Conservation (phyloP, 2,888 invertebrate species). For the Fabriciana adippe region DNA sequence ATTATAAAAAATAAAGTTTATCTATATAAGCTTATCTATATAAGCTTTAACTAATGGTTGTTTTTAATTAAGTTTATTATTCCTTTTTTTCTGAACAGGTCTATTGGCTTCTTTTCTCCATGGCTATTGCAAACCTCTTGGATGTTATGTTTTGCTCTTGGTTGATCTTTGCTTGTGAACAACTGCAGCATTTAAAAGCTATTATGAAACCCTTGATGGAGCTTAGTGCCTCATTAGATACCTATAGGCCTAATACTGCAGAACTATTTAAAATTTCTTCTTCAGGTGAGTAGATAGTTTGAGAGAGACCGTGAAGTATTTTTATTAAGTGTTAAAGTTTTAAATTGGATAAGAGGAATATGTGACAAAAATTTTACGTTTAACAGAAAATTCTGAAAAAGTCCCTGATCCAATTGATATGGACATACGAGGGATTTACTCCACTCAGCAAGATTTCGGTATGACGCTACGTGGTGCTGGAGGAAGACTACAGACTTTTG, state of each 20-base stretch:
- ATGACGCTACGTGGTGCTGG: slow-evolving; percentile 87
- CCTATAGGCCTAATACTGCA: slow-evolving; percentile 87
- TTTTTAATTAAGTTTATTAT: too few species aligned
- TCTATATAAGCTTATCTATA: not conserved
- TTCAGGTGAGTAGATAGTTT: slow-evolving; percentile 55
- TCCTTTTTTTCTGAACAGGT: slow-evolving; percentile 61
- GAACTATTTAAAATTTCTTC: slow-evolving; percentile 85
- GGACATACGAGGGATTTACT: slow-evolving; percentile 89
- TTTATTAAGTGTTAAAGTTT: not conserved
- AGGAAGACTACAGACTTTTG: slow-evolving; percentile 85
- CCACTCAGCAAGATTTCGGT: slow-evolving; percentile 89
- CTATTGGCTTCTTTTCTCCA: slow-evolving; percentile 86
- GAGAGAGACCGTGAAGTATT: not conserved
- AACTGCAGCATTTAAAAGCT: slow-evolving; percentile 91
- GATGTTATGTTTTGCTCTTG: slow-evolving; percentile 93
- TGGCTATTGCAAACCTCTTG: slow-evolving; percentile 83
- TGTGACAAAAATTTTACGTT: not conserved
- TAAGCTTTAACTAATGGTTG: too few species aligned
- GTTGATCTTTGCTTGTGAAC: slow-evolving; percentile 93
- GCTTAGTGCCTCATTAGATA: slow-evolving; percentile 90
- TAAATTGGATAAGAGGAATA: not conserved
- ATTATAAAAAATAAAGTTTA: too few species aligned
- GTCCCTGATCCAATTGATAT: slow-evolving; percentile 81
- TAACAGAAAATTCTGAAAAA: slow-evolving; percentile 70
- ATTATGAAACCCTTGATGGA: slow-evolving; percentile 95